Percentiles rank a stretch among this genome's conserved stretches.
Evolutionary conservation across 1,140 invertebrate species (phyloP).

Genomic region (Ridgeia piscesae): DNA sequence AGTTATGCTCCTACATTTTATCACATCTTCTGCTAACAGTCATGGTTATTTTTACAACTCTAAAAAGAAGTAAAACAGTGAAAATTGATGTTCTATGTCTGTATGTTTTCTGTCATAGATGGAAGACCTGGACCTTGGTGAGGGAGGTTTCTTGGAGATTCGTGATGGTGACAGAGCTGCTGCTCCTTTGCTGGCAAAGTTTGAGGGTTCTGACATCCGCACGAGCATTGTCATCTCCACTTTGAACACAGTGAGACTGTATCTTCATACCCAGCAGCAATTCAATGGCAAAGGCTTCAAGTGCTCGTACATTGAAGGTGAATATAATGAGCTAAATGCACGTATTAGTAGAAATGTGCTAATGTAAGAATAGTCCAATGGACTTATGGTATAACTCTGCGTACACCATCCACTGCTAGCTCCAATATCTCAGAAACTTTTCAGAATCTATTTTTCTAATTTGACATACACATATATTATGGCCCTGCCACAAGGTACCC

Average conservation of each 20-base stretch:
- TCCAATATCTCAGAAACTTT: too few relatives aligned
- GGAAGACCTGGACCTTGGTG: neutral
- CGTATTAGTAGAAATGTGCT: too few relatives aligned
- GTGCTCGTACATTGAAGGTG: neutral
- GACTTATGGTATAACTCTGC: too few relatives aligned
- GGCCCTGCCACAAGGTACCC: too few relatives aligned
- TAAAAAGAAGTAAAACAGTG: neutral
- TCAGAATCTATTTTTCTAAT: too few relatives aligned
- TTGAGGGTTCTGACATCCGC: neutral
- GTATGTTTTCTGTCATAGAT: neutral
- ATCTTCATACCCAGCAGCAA: neutral
- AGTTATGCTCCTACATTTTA: neutral
- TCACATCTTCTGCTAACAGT: neutral
- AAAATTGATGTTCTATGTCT: neutral
- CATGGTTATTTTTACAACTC: neutral
- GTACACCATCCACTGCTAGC: too few relatives aligned
- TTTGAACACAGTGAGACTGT: neutral
- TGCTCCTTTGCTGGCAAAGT: constrained; percentile 1
- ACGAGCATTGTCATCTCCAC: neutral
- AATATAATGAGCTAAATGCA: neutral
- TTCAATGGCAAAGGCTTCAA: neutral
- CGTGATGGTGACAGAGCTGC: neutral
- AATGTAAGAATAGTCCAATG: too few relatives aligned
- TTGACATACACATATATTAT: too few relatives aligned
- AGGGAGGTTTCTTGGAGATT: neutral